Base-by-base conservation (phyloP, 2,888 invertebrate species). In the Parelbella ahira region DNA sequence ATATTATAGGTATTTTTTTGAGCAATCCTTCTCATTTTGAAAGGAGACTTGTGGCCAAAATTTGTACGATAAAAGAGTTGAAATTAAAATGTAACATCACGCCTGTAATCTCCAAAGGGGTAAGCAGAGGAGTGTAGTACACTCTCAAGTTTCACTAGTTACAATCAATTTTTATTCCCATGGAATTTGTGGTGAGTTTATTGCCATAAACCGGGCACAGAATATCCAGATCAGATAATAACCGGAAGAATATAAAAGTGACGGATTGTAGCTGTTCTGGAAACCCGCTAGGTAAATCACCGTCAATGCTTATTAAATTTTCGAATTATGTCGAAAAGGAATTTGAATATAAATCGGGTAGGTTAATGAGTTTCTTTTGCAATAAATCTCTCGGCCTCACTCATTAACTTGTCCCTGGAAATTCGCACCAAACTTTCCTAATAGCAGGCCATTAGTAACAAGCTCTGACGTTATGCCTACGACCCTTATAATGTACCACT, bases 321-420 rank as follows among this genome's bases (percentile, higher is more conserved):
- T 3, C 15, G 18, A 5, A 6, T 29, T 29, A 29, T 18, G 29
- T 29, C 8, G 9, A 29, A 18, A 15, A 9, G 29, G 15, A 18
- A 29, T 29, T 15, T 29, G 29, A 29, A 29, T 29, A 29, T 29
- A 29, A 29, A 29, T 29, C 29, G 29, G 29, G 15, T 29, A 8
- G 29, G 29, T 15, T 29, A 29, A 29, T 29, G 29, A 29, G 29
- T 29, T 29, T 29, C 29, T 29, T 25, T 29, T 29, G 29, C 29
- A 29, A 29, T 29, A 29, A 29, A 29, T 29, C 29, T 29, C 25
- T 3, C 29, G 1, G 29, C 7, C 18, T 29, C 29, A 29, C 29
- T 29, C 29, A 18, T 29, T 29, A 9, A 29, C 18, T 29, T 29
- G 29, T 29, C 29, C 12, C 29, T 8, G 29, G 8, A 12, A 29